Base-by-base conservation (phyloP, 2,113 vertebrate genomes). In the Caretta caretta region DNA sequence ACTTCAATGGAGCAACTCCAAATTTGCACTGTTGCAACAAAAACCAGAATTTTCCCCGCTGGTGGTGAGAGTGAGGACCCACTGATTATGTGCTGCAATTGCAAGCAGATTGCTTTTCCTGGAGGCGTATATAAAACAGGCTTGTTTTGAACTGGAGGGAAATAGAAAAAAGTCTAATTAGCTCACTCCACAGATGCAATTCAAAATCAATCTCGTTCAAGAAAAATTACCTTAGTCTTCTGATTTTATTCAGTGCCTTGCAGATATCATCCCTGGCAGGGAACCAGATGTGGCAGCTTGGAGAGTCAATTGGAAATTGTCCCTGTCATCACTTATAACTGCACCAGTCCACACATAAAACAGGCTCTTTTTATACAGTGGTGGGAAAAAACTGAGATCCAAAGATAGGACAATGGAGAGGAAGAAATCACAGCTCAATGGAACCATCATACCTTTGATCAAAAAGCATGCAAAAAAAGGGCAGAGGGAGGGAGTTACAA, bases 131-230 rank as follows among this genome's bases (percentile, higher is more conserved):
- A 50, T 49, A 88, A 86, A 56, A 83, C n/a, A 76, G 20, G n/a
- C 12, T 78, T 82, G 82, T 46, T 89, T 82, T 51, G 48, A 84
- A 82, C 42, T 82, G 62, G 9, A 17, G 25, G 72, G 78, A 86
- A 90, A 80, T 59, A 53, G 10, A 62, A 35, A 25, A 35, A 25
- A 42, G 57, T 35, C 5, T 53, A 84, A 51, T 84, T 24, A 69
- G 42, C 35, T 90, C 80, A 86, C 13, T 51, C 48, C 57, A 90
- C 69, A 80, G 57, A 80, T 56, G 51, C 59, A 10, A 31, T 80
- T 62, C 50, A 92, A 93, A 86, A 51, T 80, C 75, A 50, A 46
- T 46, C 48, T 76, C 51, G 85, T 86, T 16, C 27, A 90, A 90
- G 50, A 90, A 75, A 0, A 0, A 12, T 54, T 56, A 75, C 14